Evolutionary conservation across 2,113 vertebrate species (phyloP).

Genomic region (Indicator maculatus): DNA sequence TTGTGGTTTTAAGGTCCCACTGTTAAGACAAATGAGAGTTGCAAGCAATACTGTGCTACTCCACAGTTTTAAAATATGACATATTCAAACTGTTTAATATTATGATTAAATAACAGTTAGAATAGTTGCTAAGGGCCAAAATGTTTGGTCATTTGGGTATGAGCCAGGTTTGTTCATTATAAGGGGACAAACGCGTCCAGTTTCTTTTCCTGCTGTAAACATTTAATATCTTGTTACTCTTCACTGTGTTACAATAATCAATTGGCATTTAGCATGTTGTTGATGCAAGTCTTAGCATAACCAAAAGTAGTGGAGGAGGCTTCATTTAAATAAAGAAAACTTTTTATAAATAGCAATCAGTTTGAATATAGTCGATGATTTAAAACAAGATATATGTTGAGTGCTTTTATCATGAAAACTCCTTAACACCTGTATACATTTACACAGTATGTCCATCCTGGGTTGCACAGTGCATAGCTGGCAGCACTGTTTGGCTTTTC

Average conservation of each 20-base stretch:
- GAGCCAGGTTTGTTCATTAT: not conserved
- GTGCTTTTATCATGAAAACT: not conserved
- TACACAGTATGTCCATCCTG: not conserved
- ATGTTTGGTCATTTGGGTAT: not conserved
- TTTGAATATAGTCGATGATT: not conserved
- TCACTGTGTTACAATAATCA: not conserved
- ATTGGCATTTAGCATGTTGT: not conserved
- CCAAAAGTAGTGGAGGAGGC: not conserved
- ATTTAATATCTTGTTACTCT: not conserved
- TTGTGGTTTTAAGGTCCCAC: not conserved
- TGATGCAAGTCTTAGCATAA: not conserved
- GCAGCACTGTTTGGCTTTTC: not conserved
- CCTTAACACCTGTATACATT: not conserved
- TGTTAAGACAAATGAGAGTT: constrained; percentile 33
- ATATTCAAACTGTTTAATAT: not conserved
- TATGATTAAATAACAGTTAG: not conserved
- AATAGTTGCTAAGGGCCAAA: not conserved
- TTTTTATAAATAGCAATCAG: not conserved
- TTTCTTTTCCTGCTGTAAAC: not conserved
- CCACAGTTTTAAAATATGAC: not conserved
- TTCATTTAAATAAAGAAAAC: not conserved
- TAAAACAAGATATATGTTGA: not conserved
- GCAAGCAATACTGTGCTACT: not conserved
- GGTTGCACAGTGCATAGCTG: not conserved
- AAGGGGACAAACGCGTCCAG: not conserved